phyloP scores from a whole-genome alignment of 2,797 vertebrate genomes.

The Trachurus trachurus region DNA sequence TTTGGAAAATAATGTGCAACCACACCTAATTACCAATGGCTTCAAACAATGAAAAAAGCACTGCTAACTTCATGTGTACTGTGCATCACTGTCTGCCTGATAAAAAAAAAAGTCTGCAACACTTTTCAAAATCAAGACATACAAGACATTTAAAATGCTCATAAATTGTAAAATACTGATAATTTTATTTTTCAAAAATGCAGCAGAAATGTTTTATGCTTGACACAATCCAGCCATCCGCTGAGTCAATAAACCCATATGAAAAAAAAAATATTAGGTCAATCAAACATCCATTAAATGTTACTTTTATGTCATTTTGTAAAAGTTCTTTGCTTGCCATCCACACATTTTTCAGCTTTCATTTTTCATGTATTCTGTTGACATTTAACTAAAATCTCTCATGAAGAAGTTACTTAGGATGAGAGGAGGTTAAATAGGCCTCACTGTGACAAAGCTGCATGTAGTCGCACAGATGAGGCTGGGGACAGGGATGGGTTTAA shows the following conservation, averaged over 20 bases:
- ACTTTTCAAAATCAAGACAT: conserved; percentile 55
- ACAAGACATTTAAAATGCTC: conserved; percentile 75
- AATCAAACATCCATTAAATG: conserved; percentile 72
- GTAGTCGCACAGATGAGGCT: conserved; percentile 67
- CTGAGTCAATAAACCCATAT: conserved; percentile 79
- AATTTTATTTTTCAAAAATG: conserved; percentile 96
- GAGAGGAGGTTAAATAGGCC: conserved; percentile 81
- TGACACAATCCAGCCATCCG: conserved; percentile 81
- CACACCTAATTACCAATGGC: not conserved
- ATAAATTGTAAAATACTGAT: conserved; percentile 95
- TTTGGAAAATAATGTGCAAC: not conserved
- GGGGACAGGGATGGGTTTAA: not conserved
- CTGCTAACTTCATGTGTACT: not conserved
- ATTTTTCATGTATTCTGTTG: conserved; percentile 68
- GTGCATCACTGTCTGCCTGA: not conserved
- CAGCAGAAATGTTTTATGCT: conserved; percentile 90
- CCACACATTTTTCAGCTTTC: conserved; percentile 70
- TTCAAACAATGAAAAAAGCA: not conserved
- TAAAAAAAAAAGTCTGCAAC: too few species aligned
- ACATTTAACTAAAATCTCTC: conserved; percentile 72
- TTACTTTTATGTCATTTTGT: conserved; percentile 73
- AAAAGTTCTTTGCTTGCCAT: conserved; percentile 77
- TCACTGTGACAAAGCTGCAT: conserved; percentile 71
- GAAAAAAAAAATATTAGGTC: conserved; percentile 71
- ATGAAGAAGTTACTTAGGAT: conserved; percentile 77